Conservation (phyloP, 2,888 invertebrate species). For the Macrophya alboannulata region DNA sequence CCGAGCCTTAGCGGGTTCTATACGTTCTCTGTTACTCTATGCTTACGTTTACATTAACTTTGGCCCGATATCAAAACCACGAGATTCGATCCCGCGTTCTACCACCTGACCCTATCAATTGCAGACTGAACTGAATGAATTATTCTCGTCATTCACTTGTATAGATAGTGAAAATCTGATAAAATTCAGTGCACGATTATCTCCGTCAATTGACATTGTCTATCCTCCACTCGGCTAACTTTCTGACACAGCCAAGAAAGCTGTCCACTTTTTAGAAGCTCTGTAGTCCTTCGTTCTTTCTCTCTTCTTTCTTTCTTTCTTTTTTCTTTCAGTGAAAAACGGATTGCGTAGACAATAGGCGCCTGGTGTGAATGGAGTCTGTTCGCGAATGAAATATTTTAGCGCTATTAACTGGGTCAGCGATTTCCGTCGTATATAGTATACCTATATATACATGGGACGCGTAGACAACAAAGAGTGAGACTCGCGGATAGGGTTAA, state of each 20-base stretch:
- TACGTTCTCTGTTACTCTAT: constrained; percentile 10
- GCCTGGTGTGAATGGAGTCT: constrained; percentile 71
- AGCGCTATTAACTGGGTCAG: constrained; percentile 51
- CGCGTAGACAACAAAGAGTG: constrained; percentile 47
- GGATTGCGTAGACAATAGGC: constrained; percentile 73
- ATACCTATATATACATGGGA: neutral
- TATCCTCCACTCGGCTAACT: neutral
- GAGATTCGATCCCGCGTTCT: neutral
- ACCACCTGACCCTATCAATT: neutral
- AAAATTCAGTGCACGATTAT: neutral
- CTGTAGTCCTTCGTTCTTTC: neutral
- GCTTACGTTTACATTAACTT: constrained; percentile 24
- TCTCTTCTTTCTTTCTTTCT: neutral
- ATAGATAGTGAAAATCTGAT: neutral
- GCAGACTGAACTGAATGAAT: neutral
- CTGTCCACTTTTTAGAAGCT: neutral
- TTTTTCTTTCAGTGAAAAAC: neutral
- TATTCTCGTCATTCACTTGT: neutral
- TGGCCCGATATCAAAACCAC: constrained; percentile 20
- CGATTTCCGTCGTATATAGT: neutral
- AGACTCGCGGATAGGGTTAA: neutral
- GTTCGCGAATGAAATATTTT: constrained; percentile 50
- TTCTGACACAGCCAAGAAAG: neutral
- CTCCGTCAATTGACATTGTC: neutral
- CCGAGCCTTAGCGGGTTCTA: constrained; percentile 36